Evolutionary conservation across 1,140 invertebrate genomes (phyloP).

Genomic region (Polypedilum pembai): DNA sequence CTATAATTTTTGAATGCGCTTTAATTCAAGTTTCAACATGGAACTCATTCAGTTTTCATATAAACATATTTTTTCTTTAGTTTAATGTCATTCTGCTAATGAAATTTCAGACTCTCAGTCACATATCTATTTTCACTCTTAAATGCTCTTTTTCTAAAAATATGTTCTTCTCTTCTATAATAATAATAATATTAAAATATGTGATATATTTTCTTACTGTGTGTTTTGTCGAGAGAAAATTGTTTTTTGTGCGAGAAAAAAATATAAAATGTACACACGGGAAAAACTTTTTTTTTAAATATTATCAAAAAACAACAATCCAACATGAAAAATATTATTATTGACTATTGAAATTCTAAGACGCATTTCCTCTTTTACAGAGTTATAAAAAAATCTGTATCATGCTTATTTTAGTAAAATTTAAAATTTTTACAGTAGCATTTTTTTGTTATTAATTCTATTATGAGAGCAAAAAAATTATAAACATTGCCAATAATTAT

Average conservation of each 20-base stretch:
- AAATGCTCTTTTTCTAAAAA: conserved; percentile 19
- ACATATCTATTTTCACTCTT: conserved; percentile 7
- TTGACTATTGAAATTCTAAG: too few species aligned
- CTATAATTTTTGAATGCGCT: neutral
- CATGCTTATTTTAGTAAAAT: too few species aligned
- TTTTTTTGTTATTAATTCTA: too few species aligned
- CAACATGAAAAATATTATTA: neutral
- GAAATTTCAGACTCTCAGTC: conserved; percentile 11
- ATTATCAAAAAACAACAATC: neutral
- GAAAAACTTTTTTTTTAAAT: neutral
- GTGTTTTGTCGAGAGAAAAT: conserved; percentile 16
- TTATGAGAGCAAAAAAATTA: too few species aligned
- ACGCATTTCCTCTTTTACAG: too few species aligned
- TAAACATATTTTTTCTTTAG: neutral
- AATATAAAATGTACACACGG: neutral
- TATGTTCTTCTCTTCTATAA: neutral
- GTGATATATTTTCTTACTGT: neutral
- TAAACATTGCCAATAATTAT: too few species aligned
- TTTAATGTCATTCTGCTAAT: conserved; percentile 18
- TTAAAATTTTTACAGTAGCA: too few species aligned
- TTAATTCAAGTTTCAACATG: neutral
- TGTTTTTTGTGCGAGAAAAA: neutral
- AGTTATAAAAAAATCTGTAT: too few species aligned
- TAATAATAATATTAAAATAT: too few species aligned
- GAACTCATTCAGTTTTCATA: too few species aligned